A percentile compares a stretch with the other conserved stretches of the same genome.
phyloP scores from a whole-genome alignment of 1,140 invertebrate species.

The Magallana angulata region DNA sequence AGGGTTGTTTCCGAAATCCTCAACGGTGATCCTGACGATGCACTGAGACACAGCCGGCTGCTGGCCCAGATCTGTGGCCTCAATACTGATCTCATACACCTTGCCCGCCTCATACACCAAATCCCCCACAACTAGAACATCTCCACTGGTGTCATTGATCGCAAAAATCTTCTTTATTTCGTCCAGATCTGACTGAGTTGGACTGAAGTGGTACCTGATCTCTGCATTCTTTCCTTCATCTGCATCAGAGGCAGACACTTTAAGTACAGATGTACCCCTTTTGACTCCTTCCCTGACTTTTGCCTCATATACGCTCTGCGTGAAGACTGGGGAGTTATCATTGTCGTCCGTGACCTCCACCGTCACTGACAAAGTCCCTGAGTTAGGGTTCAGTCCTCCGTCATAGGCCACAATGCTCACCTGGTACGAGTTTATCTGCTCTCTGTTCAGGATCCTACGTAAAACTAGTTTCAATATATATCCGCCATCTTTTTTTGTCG shows the following conservation, averaged over 20 bases:
- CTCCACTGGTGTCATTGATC: constrained; percentile 71
- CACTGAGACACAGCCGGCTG: constrained; percentile 82
- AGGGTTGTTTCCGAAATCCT: constrained; percentile 95
- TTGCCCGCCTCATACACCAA: constrained; percentile 71
- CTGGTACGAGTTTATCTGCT: constrained; percentile 92
- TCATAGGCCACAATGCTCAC: constrained; percentile 92
- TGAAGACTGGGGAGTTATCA: constrained; percentile 94
- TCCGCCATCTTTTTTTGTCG: constrained; percentile 65
- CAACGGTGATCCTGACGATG: constrained; percentile 83
- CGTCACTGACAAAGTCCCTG: constrained; percentile 69
- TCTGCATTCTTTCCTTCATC: constrained; percentile 81
- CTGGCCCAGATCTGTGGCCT: constrained; percentile 79
- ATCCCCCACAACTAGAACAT: constrained; percentile 56
- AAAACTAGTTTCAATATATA: constrained; percentile 65
- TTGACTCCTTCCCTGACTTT: constrained; percentile 63
- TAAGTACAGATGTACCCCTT: constrained; percentile 89
- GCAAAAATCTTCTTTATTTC: constrained; percentile 57
- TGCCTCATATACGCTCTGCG: constrained; percentile 64
- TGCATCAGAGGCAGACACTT: constrained; percentile 90
- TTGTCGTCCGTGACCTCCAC: constrained; percentile 87
- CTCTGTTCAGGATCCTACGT: constrained; percentile 86
- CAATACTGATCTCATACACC: constrained; percentile 69
- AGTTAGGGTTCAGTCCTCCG: constrained; percentile 88
- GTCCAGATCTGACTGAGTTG: constrained; percentile 46
- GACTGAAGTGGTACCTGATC: constrained; percentile 52